Evolutionary conservation across 2,888 invertebrate genomes (phyloP), one percentile per base, ranked within the genome.

Genomic region (Thyatira batis): DNA sequence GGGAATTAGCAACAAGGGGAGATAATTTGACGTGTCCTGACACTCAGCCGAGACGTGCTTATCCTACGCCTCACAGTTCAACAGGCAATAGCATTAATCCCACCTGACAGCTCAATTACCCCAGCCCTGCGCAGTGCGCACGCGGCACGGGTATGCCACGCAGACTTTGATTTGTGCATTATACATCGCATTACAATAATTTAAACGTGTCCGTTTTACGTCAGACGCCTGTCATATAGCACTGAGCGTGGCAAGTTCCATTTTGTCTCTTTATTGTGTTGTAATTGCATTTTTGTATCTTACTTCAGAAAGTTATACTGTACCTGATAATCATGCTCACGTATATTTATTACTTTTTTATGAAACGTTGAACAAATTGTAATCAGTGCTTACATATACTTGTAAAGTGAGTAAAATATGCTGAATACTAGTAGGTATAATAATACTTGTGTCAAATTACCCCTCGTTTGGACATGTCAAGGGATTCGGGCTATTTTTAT

Each of bases 101-200:
- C 60, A 62, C 67, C 72, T 79, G 89, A 87, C 89, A 88, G 86
- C 84, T 88, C 88, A 87, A 89, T 89, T 87, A 88, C 78, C 75
- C 71, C 60, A 57, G 64, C 57, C 60, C 58, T 63, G 57, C 52
- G 51, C 61, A 60, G 52, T 56, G 66, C 28, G 54, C 50, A 49
- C 52, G 48, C 44, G 43, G 27, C 25, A 27, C 48, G 27, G 27
- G 27, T 13, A 48, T 28, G 10, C 27, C 48, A 48, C 39, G 39
- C 63, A 49, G 52, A 60, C 54, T 71, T 80, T 80, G 73, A 78
- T 79, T 77, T 74, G 77, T 75, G 67, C 67, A 71, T 63, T 70
- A 67, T 65, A 63, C 53, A 69, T 67, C 58, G 68, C 65, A 73
- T 69, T 74, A 77, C 74, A 76, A 76, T 76, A 75, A 80, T 73